Evolutionary conservation across 2,113 vertebrate genomes (phyloP), one percentile per base, ranked within the genome.

Genomic region (Melanocharis versteri): DNA sequence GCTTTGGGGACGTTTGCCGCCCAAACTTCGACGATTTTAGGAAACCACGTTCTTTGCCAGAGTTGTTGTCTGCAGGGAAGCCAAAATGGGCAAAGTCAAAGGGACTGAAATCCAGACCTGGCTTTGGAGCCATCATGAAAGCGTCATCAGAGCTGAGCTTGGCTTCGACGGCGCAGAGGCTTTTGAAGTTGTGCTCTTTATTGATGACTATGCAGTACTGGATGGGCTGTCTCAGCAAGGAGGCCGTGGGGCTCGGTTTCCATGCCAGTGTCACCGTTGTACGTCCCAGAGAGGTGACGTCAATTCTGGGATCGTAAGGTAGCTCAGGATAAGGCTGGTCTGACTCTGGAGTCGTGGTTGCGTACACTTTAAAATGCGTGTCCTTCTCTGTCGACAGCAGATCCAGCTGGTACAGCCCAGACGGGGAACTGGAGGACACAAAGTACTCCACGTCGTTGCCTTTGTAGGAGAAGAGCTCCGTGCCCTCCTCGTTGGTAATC

Each of bases 161-260:
- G 26, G 99, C 98, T 91, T 99, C 99, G 1, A 98, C 99, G 0
- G 99, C 99, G 11, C 99, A 99, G 81, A 99, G 98, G 76, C 99
- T 99, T 97, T 99, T 99, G 96, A 99, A 99, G 91, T 99, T 99
- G 98, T 99, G 99, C 73, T 99, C 99, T 62, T 99, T 99, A 97
- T 98, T 99, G 97, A 99, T 98, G 57, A 99, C 99, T 31, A 99
- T 98, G 18, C 99, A 99, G 84, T 99, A 99, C 86, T 99, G 98
- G 35, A 99, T 98, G 9, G 99, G 99, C 90, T 99, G 99, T 58
- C 98, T 98, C 97, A 99, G 97, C 47, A 99, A 75, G 7, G 98
- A 98, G 53, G 98, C 98, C 0, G 99, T 99, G 37, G 99, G 99
- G 10, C 99, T 99, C 2, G 99, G 99, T 53, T 99, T 99, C 99